Base-by-base conservation (phyloP, 2,113 vertebrate species). In the Cyprinodon brontotheroides region DNA sequence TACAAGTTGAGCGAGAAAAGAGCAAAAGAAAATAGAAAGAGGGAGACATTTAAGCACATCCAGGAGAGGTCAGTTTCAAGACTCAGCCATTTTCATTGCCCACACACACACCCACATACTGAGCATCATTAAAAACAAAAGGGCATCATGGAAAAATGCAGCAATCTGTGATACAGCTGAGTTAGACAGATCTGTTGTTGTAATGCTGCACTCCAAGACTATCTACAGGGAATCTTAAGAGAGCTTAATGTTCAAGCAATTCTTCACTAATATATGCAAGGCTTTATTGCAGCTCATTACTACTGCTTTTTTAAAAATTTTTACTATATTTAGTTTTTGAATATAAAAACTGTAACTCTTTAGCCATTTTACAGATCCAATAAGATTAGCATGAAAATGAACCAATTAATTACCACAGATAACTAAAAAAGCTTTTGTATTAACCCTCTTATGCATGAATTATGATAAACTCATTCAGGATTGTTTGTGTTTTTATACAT, bases 41-140 rank as follows among this genome's bases (percentile, higher is more conserved):
- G 12, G 38, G 50, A 75, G 77, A 82, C 76, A 75, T 80, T 74
- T 73, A 81, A 85, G 80, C 72, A 82, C 48, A 80, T 83, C 81
- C 73, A 76, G 77, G 13, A 68, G 85, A 85, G 83, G 86, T 89
- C 83, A 90, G 82, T 74, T 75, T 72, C 85, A 85, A 88, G 72
- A 78, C 75, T 73, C 62, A 78, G 75, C 79, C 75, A 48, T 74
- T 77, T 70, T 72, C 67, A 7, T 70, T 73, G 80, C 90, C 90
- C 90, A 91, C 91, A 20, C 89, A 92, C 92, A 70, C 85, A 14
- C 64, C 86, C 80, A 89, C 92, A 69, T 50, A 69, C 84, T 72
- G 84, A 62, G 71, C 82, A 87, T 88, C 85, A 88, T 89, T 91
- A 91, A 84, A 90, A 88, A 87, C 82, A 87, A 87, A 84, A 83